phyloP scores from a whole-genome alignment of 2,113 vertebrate species.

The Mustela nigripes region DNA sequence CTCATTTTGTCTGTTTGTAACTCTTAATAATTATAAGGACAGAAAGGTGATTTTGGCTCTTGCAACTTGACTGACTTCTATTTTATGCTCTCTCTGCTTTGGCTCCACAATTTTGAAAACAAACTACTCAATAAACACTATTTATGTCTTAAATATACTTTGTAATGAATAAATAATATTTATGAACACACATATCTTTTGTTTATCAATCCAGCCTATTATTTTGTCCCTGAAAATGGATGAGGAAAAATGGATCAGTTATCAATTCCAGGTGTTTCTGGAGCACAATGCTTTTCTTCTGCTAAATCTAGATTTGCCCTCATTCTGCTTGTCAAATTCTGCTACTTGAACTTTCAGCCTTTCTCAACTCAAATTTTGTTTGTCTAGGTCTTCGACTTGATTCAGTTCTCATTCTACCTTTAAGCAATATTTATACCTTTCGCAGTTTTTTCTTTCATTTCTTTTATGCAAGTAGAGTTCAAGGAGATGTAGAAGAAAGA shows the following conservation, averaged over 20 bases:
- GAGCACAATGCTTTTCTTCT: neutral
- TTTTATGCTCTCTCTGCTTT: neutral
- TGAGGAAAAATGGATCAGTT: neutral
- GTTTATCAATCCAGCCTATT: neutral
- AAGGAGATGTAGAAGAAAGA: neutral
- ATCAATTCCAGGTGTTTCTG: neutral
- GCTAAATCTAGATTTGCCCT: neutral
- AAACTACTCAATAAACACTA: neutral
- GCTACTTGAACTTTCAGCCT: neutral
- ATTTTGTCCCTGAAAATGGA: neutral
- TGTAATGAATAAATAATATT: neutral
- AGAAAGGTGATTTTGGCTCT: neutral
- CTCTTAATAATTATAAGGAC: neutral
- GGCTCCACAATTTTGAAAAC: neutral
- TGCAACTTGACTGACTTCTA: neutral
- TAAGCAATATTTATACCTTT: neutral
- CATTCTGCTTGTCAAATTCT: neutral
- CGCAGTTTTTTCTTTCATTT: neutral
- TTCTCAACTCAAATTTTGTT: neutral
- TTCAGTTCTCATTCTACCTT: neutral
- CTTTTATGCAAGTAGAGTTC: neutral
- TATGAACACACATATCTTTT: neutral
- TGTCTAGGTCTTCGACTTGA: neutral
- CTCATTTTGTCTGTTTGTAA: neutral
- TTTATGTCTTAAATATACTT: neutral